phyloP scores from a whole-genome alignment of 35 echinoderm and acorn worm species.

The Heliocidaris tuberculata region DNA sequence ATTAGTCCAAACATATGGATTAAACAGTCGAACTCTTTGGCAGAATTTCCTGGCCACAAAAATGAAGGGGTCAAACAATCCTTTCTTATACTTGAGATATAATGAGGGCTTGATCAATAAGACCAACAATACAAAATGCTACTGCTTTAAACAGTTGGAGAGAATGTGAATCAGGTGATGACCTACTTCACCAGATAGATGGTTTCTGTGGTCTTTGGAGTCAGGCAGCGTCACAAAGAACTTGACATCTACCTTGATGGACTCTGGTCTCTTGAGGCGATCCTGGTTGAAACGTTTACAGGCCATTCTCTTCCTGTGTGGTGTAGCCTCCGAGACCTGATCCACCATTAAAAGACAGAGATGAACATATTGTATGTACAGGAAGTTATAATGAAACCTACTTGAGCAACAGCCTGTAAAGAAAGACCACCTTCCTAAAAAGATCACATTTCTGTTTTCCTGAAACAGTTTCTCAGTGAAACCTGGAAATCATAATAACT shows the following conservation, averaged over 20 bases:
- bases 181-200: background rate
- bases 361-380: background rate
- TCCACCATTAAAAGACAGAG: background rate
- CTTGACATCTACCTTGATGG: background rate
- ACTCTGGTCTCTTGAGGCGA: background rate
- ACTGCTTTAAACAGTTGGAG: background rate
- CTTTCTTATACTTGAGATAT: background rate
- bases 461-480: too few species aligned
- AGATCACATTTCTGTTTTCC: too few species aligned
- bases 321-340: background rate
- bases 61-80: too few species aligned
- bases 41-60: too few species aligned
- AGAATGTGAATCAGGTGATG: background rate
- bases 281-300: background rate
- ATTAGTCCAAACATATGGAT: too few species aligned
- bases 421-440: too few species aligned
- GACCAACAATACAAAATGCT: background rate
- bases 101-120: background rate
- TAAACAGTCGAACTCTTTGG: too few species aligned
- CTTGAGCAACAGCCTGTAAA: too few species aligned
- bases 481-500: too few species aligned
- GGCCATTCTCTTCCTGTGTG: background rate
- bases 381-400: too few species aligned
- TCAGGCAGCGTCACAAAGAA: constrained; percentile 2
- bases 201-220: background rate